Conservation (phyloP, 2,888 invertebrate genomes). For the Spodoptera littoralis region DNA sequence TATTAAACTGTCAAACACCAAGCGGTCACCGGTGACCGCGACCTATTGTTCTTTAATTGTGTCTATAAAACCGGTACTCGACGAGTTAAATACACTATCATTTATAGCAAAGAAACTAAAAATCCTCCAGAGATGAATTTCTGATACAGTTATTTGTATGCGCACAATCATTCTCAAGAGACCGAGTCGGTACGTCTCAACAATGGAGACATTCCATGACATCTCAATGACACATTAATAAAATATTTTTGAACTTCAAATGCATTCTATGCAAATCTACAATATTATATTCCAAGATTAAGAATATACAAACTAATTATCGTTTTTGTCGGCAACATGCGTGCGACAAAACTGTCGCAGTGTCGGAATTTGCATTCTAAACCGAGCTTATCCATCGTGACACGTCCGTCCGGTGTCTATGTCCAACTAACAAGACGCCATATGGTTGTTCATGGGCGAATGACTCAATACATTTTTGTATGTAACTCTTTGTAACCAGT, state of each 20-base stretch:
- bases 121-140: slow-evolving; percentile 9
- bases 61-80: no score
- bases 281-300: slow-evolving; percentile 8
- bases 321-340: slow-evolving; percentile 47
- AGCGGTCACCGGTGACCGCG: no score
- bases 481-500: slow-evolving; percentile 65
- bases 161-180: slow-evolving; percentile 9
- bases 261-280: slow-evolving; percentile 42
- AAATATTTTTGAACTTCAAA: slow-evolving; percentile 33
- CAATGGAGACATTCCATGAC: slow-evolving; percentile 15
- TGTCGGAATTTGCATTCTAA: slow-evolving; percentile 58
- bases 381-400: slow-evolving; percentile 59
- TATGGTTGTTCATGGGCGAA: slow-evolving; percentile 75
- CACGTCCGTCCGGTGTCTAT: slow-evolving; percentile 72
- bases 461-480: slow-evolving; percentile 73
- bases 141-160: slow-evolving; percentile 11
- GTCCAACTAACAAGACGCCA: slow-evolving; percentile 76
- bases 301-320: slow-evolving; percentile 44
- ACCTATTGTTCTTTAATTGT: no score
- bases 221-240: slow-evolving; percentile 33
- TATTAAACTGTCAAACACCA: no score
- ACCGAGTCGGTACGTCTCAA: slow-evolving; percentile 25
- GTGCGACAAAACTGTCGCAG: slow-evolving; percentile 50
- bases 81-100: no score
- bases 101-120: not conserved